A percentile compares a stretch with the other conserved stretches of the same genome.
phyloP scores from a whole-genome alignment of 1,140 invertebrate genomes.

The Macrostomum lignano region DNA sequence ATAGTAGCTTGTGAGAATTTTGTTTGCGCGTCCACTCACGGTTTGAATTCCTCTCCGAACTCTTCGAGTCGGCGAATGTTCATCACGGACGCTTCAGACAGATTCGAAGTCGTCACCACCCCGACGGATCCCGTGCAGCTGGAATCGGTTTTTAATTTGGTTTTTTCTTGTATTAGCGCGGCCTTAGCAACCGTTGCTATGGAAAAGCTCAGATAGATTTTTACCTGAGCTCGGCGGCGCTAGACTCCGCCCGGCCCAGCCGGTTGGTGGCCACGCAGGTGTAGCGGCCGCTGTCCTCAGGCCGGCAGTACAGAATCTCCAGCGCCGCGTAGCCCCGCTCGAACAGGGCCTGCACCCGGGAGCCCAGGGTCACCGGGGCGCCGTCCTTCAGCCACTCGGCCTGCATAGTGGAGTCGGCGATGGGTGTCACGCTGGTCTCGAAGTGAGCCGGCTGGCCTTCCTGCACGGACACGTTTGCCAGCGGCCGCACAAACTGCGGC shows the following conservation, averaged over 20 bases:
- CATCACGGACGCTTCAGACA: too few species aligned
- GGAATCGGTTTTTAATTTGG: too few species aligned
- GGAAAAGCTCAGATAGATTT: too few species aligned
- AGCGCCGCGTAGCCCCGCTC: not conserved
- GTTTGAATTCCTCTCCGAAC: too few species aligned
- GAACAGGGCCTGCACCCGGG: not conserved
- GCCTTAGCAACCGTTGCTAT: too few species aligned
- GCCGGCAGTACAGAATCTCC: conserved; percentile 3
- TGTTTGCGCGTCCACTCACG: too few species aligned
- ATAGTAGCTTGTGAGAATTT: too few species aligned
- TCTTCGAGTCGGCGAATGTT: too few species aligned
- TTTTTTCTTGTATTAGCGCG: too few species aligned
- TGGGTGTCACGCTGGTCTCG: not conserved
- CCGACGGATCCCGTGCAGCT: too few species aligned
- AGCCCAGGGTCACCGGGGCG: conserved; percentile 2
- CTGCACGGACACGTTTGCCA: conserved; percentile 11
- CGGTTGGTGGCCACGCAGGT: conserved; percentile 31
- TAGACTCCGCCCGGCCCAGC: conserved; percentile 24
- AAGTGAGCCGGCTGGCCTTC: conserved; percentile 4
- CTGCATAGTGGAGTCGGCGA: not conserved
- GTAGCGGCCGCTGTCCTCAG: conserved; percentile 18
- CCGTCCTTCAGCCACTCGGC: conserved; percentile 3
- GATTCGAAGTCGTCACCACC: too few species aligned
- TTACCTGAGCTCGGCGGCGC: not conserved
- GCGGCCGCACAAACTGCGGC: conserved; percentile 57